These are phyloP conservation scores for Enteromius anoplus DNA, from an alignment of 2,797 vertebrate genomes.

Conservation along the genomic window DNA sequence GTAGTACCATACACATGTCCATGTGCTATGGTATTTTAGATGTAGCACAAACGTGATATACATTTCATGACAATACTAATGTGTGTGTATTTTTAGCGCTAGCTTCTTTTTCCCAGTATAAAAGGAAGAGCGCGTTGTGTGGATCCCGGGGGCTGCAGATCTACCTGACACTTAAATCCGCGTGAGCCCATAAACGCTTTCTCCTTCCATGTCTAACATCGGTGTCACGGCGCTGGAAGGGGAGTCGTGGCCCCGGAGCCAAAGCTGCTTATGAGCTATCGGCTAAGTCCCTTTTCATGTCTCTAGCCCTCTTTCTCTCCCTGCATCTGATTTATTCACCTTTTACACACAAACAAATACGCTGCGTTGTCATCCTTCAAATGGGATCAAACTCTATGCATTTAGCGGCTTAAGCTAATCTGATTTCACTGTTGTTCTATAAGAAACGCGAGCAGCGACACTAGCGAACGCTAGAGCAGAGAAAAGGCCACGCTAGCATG, in stretches of 20 bases:
- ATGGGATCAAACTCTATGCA: constrained; percentile 74
- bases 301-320: constrained; percentile 44
- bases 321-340: constrained; percentile 49
- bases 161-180: constrained; percentile 12
- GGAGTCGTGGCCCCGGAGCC: constrained; percentile 57
- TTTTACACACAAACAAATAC: constrained; percentile 72
- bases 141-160: neutral
- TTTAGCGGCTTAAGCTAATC: constrained; percentile 79
- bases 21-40: neutral
- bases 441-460: constrained; percentile 65
- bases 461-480: constrained; percentile 57
- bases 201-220: constrained; percentile 16
- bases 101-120: neutral
- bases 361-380: constrained; percentile 72
- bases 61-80: neutral
- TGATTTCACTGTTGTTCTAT: constrained; percentile 74
- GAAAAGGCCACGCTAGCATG: constrained; percentile 61
- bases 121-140: neutral
- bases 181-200: constrained; percentile 22
- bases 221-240: constrained; percentile 26
- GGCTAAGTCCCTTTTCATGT: constrained; percentile 63
- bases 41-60: neutral
- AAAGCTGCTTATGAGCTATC: constrained; percentile 69
- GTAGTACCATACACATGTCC: too few relatives aligned
- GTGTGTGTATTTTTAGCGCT: neutral